Base-by-base conservation (phyloP, 2,888 invertebrate species). In the Silvanus unidentatus region DNA sequence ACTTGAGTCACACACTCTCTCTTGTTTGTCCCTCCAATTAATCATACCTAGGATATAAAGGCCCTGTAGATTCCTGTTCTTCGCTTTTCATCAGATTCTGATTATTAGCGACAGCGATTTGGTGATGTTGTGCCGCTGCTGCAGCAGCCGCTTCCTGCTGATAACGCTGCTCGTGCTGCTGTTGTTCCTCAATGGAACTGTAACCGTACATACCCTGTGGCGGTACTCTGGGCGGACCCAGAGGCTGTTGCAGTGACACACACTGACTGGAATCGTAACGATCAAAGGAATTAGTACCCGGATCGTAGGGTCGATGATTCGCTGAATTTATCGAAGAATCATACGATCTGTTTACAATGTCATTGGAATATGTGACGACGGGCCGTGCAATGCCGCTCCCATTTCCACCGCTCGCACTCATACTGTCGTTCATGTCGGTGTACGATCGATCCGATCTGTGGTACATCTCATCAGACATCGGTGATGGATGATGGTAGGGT, bases 11-110 rank as follows among this genome's bases (percentile, higher is more conserved):
- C 15, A 8, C n/a, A 32, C 32, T 9, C 3, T 5, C 3, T 32
- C 32, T 5, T 37, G 42, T 40, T 46, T 43, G 12, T 34, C 8
- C 37, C 15, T 14, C 30, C 9, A 44, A 40, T 16, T 32, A 13
- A n/a, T 29, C 10, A 43, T 73, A 82, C 83, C 82, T 79, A 54
- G 87, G 87, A 70, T 87, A 87, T 45, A 86, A 77, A 12, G 87
- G 86, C 43, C 84, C 84, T 49, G 80, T 77, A 60, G 82, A 77
- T 59, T 86, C 85, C 58, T 81, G 81, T 22, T 66, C 63, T 69
- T 88, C 88, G 14, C 82, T 80, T 72, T 88, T 88, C 79, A 78
- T 76, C 72, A 77, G 73, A 1, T 72, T 73, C 28, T 75, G 74
- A 75, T 81, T 46, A 39, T 63, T 61, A 62, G 74, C 72, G 71